Percentiles rank a stretch among this genome's conserved stretches.
Conservation (phyloP, 2,888 invertebrate species). For the Apodemia hepburni region DNA sequence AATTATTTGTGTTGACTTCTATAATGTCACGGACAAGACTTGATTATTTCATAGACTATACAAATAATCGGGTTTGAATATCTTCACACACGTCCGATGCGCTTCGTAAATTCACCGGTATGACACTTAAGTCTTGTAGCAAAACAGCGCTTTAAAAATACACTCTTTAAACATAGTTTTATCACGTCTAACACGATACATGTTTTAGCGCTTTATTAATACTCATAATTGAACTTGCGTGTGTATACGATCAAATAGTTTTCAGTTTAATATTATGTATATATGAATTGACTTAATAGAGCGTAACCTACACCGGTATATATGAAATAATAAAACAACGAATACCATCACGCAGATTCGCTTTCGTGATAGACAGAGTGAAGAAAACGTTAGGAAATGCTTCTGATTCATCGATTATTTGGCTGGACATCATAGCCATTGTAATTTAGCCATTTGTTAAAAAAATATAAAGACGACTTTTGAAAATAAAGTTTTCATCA, state of each 20-base stretch:
- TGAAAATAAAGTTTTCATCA: no score
- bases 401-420: no score
- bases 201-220: conserved; percentile 1
- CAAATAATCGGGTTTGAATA: neutral
- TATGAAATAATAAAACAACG: neutral
- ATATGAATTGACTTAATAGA: conserved; percentile 2
- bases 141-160: neutral
- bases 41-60: neutral
- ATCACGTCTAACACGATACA: neutral
- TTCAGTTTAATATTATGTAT: conserved; percentile 4
- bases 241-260: conserved; percentile 1
- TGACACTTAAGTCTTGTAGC: neutral
- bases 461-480: no score
- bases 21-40: no score
- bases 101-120: neutral
- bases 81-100: conserved; percentile 3
- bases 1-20: no score
- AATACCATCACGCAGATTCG: neutral
- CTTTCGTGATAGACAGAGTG: neutral
- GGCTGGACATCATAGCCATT: no score
- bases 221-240: neutral
- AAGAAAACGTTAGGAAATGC: neutral
- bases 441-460: no score
- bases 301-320: neutral
- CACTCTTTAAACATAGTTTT: neutral